Evolutionary conservation across 92 coral and sea anemone species (phyloP).

Genomic region (Phenganax stokvisi): DNA sequence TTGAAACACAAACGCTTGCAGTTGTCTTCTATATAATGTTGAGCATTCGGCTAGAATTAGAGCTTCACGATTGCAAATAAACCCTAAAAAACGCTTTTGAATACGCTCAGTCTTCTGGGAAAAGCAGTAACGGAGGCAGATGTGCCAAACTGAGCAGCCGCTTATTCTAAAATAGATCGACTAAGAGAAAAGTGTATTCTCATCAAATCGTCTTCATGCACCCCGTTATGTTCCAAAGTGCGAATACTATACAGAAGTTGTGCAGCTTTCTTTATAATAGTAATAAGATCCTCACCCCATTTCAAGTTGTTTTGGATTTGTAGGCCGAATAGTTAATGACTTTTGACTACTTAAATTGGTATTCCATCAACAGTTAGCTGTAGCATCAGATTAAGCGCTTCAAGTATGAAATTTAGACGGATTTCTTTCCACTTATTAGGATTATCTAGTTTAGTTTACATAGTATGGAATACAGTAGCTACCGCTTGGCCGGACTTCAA

Average conservation of each 20-base stretch:
- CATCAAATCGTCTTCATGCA: not conserved
- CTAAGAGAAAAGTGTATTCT: not conserved
- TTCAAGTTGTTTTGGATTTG: slow-evolving; percentile 1
- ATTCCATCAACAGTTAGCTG: not conserved
- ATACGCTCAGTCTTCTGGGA: not conserved
- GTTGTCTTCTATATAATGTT: too few species aligned
- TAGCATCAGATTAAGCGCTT: not conserved
- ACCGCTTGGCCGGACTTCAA: not conserved
- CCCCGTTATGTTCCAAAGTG: not conserved
- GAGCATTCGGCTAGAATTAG: not conserved
- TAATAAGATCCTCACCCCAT: not conserved
- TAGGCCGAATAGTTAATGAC: not conserved
- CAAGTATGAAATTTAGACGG: too few species aligned
- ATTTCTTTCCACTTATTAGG: too few species aligned
- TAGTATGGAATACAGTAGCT: not conserved
- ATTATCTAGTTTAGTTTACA: not conserved
- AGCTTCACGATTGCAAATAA: not conserved
- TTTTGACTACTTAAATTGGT: not conserved
- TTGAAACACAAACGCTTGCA: too few species aligned
- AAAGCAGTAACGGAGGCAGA: not conserved
- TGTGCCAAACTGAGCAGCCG: not conserved
- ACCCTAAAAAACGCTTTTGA: not conserved
- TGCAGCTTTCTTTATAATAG: not conserved
- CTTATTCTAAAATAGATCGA: too few species aligned
- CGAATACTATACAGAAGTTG: slow-evolving; percentile 6